Conservation (phyloP, 2,113 vertebrate species). For the Polypterus bichir region DNA sequence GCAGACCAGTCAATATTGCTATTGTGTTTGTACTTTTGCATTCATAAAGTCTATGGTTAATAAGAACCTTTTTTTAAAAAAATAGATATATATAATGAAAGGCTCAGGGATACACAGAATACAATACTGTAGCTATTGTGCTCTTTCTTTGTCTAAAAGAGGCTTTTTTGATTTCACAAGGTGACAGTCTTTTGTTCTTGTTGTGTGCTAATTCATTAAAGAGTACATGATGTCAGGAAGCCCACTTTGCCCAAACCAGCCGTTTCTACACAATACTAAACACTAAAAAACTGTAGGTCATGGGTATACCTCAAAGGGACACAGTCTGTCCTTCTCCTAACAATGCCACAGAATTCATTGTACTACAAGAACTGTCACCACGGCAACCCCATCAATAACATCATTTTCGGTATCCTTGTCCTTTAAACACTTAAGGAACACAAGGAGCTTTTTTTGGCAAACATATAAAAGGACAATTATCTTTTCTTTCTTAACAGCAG, state of each 20-base stretch:
- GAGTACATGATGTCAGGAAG: neutral
- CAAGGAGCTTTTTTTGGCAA: constrained; percentile 33
- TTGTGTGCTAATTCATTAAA: neutral
- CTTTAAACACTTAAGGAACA: constrained; percentile 39
- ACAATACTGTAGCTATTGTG: no score
- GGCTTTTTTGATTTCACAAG: no score
- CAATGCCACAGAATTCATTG: constrained; percentile 49
- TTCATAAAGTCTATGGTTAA: no score
- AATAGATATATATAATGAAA: no score
- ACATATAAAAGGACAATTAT: constrained; percentile 38
- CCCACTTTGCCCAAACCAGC: constrained; percentile 20
- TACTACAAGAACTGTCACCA: constrained; percentile 47
- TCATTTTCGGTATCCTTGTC: constrained; percentile 43
- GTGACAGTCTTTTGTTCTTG: neutral
- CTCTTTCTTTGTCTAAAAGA: no score
- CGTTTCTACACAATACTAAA: constrained; percentile 15
- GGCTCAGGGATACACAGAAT: no score
- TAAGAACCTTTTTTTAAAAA: no score
- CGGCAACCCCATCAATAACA: constrained; percentile 52
- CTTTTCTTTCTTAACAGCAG: constrained; percentile 30
- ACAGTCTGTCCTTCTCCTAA: constrained; percentile 36
- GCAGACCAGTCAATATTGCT: no score
- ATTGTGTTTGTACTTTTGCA: no score
- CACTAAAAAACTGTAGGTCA: constrained; percentile 38
- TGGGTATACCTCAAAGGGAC: constrained; percentile 37